A percentile compares a stretch with the other conserved stretches of the same genome.
phyloP scores from a whole-genome alignment of 1,140 invertebrate genomes.

The Drosophila tristis region DNA sequence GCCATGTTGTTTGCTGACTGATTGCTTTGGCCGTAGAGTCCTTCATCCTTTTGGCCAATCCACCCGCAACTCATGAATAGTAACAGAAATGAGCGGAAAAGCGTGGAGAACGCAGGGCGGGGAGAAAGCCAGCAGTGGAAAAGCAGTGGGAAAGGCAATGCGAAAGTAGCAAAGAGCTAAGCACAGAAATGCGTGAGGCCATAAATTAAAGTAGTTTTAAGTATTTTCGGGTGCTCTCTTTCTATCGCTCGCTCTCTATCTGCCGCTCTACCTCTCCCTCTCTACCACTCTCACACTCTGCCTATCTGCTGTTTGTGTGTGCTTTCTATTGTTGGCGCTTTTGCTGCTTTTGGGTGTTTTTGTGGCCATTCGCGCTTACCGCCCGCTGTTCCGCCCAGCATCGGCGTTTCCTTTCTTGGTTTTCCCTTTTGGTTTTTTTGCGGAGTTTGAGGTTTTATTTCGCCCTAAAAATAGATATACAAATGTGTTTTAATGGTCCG shows the following conservation, averaged over 20 bases:
- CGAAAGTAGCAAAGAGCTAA: constrained; percentile 38
- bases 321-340: constrained; percentile 32
- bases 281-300: not conserved
- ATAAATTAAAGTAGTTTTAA: constrained; percentile 82
- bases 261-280: not conserved
- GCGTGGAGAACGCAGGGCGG: not conserved
- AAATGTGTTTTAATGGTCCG: constrained; percentile 78
- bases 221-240: constrained; percentile 45
- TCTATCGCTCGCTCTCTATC: constrained; percentile 1
- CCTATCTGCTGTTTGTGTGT: constrained; percentile 13
- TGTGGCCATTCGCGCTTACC: constrained; percentile 41
- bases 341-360: constrained; percentile 25
- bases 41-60: constrained; percentile 1
- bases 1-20: constrained; percentile 71
- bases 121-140: no score
- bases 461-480: constrained; percentile 79
- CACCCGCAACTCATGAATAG: constrained; percentile 31
- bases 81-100: constrained; percentile 48
- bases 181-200: constrained; percentile 77
- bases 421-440: constrained; percentile 27
- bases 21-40: constrained; percentile 57
- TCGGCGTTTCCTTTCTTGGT: not conserved
- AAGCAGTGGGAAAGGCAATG: no score
- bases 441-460: constrained; percentile 55
- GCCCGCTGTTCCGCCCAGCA: constrained; percentile 18